These are phyloP conservation scores for Lacanobia wlatinum DNA, from an alignment of 2,888 invertebrate genomes.

Conservation along the genomic window DNA sequence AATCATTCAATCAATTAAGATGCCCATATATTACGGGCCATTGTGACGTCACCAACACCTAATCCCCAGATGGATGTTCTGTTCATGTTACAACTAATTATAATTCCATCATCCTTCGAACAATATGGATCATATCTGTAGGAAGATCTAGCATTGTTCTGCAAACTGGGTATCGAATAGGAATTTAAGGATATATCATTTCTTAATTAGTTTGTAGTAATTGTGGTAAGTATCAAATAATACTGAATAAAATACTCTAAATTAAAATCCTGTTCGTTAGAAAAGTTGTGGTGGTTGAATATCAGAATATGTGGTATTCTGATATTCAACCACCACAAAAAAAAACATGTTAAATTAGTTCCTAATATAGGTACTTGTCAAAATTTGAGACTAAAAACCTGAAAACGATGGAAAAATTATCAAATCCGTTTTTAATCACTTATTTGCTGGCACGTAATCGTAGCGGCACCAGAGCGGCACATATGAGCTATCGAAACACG, in stretches of 20 bases:
- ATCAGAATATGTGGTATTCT: background rate
- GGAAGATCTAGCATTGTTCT: slow-evolving; percentile 13
- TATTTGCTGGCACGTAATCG: slow-evolving; percentile 17
- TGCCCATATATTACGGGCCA: slow-evolving; percentile 20
- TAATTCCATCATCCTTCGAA: slow-evolving; percentile 43
- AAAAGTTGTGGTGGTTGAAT: no score
- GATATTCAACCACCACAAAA: background rate
- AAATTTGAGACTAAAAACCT: background rate
- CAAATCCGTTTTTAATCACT: slow-evolving; percentile 29
- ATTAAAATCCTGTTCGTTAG: background rate
- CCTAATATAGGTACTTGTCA: background rate
- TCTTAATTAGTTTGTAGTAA: no score
- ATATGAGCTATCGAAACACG: slow-evolving; percentile 33
- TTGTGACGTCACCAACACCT: slow-evolving; percentile 26
- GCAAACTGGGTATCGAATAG: background rate
- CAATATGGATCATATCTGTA: slow-evolving; percentile 34
- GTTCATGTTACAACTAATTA: slow-evolving; percentile 50
- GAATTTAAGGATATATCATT: no score
- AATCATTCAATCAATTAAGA: slow-evolving; percentile 47
- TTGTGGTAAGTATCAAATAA: background rate
- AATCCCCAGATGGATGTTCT: slow-evolving; percentile 49
- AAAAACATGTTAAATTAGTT: background rate
- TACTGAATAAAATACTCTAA: background rate
- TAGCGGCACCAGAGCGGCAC: slow-evolving; percentile 7
- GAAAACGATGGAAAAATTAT: background rate